A percentile compares a stretch with the other conserved stretches of the same genome.
phyloP scores from a whole-genome alignment of 1,140 invertebrate species.

The Ganaspis sp. region DNA sequence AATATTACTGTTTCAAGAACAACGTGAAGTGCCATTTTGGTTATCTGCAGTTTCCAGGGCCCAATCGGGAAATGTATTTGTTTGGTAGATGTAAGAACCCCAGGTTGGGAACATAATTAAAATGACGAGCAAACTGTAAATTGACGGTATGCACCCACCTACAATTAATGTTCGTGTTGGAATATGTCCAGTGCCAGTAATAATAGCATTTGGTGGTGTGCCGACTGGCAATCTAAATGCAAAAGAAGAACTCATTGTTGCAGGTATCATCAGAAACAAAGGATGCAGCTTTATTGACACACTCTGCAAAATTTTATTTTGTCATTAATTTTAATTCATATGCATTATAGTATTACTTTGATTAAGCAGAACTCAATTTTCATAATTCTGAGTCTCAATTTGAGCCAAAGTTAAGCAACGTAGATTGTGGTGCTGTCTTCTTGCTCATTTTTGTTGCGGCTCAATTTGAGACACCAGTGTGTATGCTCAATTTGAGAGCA shows the following conservation, averaged over 20 bases:
- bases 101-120: conserved; percentile 69
- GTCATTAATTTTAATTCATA: too few species aligned
- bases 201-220: conserved; percentile 93
- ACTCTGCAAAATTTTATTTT: conserved; percentile 69
- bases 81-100: conserved; percentile 73
- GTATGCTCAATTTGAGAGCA: too few species aligned
- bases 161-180: conserved; percentile 82
- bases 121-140: conserved; percentile 66
- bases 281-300: conserved; percentile 85
- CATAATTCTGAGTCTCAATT: too few species aligned
- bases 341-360: too few species aligned
- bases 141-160: conserved; percentile 66
- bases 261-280: conserved; percentile 91
- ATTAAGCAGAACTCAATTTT: too few species aligned
- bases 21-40: background rate
- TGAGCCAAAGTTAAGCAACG: too few species aligned
- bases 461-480: too few species aligned
- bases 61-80: conserved; percentile 75
- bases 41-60: conserved; percentile 49
- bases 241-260: conserved; percentile 87
- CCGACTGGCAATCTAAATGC: conserved; percentile 85
- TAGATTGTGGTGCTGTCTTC: too few species aligned
- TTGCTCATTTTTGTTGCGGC: too few species aligned
- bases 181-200: conserved; percentile 85
- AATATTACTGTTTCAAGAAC: too few species aligned